Percentiles rank a stretch among this genome's conserved stretches.
Evolutionary conservation across 2,888 invertebrate genomes (phyloP).

Genomic region (Caenorhabditis sp.): DNA sequence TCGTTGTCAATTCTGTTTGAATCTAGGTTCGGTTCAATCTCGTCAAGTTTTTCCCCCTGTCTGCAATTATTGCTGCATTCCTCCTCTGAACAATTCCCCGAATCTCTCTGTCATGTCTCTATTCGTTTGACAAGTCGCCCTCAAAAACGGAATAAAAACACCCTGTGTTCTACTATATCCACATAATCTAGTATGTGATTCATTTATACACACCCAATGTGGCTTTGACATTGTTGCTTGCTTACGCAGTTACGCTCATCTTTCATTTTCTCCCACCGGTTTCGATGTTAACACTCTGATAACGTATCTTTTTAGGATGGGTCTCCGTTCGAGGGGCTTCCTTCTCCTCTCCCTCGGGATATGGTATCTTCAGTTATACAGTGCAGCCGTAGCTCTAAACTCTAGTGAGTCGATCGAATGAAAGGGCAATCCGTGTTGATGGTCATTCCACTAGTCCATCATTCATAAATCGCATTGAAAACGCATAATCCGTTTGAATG

Average conservation of each 20-base stretch:
- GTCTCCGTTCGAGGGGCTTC: constrained; percentile 72
- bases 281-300: constrained; percentile 28
- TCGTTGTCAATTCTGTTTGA: constrained; percentile 9
- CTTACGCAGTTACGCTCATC: constrained; percentile 21
- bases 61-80: constrained; percentile 23
- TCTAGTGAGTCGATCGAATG: constrained; percentile 60
- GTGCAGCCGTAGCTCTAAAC: constrained; percentile 40
- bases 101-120: not conserved
- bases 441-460: not conserved
- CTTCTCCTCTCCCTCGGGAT: constrained; percentile 63
- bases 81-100: constrained; percentile 1
- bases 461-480: not conserved
- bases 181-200: constrained; percentile 40
- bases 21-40: constrained; percentile 38
- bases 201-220: constrained; percentile 11
- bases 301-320: constrained; percentile 58
- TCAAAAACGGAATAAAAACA: constrained; percentile 29
- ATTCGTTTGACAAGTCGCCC: constrained; percentile 12
- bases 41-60: constrained; percentile 29
- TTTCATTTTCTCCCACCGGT: not conserved
- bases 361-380: constrained; percentile 53
- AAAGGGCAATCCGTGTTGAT: not conserved
- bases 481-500: not conserved
- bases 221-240: constrained; percentile 18
- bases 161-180: constrained; percentile 20